These are phyloP conservation scores for Cossypha heuglini DNA, from an alignment of 2,797 vertebrate genomes.

Conservation along the genomic window DNA sequence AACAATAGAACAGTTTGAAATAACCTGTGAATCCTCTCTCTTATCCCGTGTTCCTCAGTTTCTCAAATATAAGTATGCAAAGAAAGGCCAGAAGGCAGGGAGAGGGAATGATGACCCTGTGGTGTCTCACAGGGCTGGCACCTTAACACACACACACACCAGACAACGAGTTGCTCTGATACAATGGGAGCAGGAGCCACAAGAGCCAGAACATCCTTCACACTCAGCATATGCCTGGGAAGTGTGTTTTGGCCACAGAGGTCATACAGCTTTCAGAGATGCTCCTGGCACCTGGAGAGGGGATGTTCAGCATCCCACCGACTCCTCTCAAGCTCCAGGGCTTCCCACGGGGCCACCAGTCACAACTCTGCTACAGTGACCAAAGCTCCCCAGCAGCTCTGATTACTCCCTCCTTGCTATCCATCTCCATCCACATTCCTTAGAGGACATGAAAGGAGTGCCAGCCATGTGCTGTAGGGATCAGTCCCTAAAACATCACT, in stretches of 20 bases:
- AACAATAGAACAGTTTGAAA: background rate
- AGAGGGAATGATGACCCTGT: background rate
- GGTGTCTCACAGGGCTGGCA: background rate
- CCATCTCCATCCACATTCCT: background rate
- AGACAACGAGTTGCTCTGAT: background rate
- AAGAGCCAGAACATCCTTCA: background rate
- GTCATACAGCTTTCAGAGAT: background rate
- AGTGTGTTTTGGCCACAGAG: background rate
- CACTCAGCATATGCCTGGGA: background rate
- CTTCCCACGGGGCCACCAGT: background rate
- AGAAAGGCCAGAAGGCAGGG: background rate
- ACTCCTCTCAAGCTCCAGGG: background rate
- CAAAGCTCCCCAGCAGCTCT: background rate
- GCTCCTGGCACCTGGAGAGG: background rate
- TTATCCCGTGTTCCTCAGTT: background rate
- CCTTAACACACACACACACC: background rate
- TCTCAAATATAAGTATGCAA: background rate
- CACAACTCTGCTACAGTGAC: background rate
- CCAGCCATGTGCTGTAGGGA: background rate
- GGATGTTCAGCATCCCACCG: accelerated
- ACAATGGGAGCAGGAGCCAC: accelerated
- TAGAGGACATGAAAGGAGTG: background rate
- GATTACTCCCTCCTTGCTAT: background rate
- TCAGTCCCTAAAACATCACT: background rate
- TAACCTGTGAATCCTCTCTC: background rate